Evolutionary conservation across 2,888 invertebrate species (phyloP).

Genomic region (Epirrhoe alternata): DNA sequence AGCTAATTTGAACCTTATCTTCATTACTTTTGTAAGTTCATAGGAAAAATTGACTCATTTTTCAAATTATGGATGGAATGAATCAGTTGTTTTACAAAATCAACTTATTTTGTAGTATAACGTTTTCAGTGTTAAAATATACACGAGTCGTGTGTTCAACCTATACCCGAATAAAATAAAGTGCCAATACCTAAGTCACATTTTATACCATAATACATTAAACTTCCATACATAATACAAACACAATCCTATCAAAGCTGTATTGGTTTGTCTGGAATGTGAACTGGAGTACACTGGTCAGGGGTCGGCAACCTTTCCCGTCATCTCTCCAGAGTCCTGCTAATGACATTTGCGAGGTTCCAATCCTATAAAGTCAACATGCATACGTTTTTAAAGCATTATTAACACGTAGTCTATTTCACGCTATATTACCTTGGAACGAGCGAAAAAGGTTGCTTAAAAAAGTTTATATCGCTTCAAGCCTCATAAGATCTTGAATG

Average conservation of each 20-base stretch:
- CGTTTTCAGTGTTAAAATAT: too few relatives aligned
- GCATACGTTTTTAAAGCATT: slow-evolving; percentile 11
- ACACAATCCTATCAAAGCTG: slow-evolving; percentile 23
- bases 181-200: too few relatives aligned
- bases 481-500: slow-evolving; percentile 15
- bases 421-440: slow-evolving; percentile 30
- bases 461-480: slow-evolving; percentile 29
- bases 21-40: not conserved
- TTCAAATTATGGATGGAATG: too few relatives aligned
- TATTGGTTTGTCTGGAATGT: slow-evolving; percentile 43
- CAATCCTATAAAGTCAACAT: not conserved
- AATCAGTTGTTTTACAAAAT: too few relatives aligned
- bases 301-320: slow-evolving; percentile 48
- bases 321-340: slow-evolving; percentile 45
- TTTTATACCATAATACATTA: not conserved
- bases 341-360: slow-evolving; percentile 67
- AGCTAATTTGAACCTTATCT: not conserved
- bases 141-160: too few relatives aligned
- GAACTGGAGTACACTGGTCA: slow-evolving; percentile 47
- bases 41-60: too few relatives aligned
- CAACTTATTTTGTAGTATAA: too few relatives aligned
- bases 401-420: slow-evolving; percentile 34
- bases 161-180: too few relatives aligned
- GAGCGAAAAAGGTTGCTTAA: slow-evolving; percentile 27
- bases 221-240: not conserved